A percentile compares a stretch with the other conserved stretches of the same genome.
Evolutionary conservation across 30 jellyfish, hydroid and myxozoan genomes (phyloP).

Genomic region (Turritopsis rubra): DNA sequence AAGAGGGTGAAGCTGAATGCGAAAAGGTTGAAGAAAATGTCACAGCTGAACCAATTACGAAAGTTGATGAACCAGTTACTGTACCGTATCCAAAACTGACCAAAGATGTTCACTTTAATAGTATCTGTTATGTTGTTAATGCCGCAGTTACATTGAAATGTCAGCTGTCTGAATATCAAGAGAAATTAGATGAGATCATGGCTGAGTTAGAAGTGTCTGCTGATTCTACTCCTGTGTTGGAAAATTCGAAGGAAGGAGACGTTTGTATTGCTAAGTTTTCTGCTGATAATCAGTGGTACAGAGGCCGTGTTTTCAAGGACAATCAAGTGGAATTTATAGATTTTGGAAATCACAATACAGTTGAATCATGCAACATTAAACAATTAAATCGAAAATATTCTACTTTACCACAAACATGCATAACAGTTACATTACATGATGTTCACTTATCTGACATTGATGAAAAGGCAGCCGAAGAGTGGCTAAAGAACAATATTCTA

Average conservation of each 20-base stretch:
- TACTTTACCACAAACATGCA: slow-evolving; percentile 32
- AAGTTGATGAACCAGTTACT: neutral
- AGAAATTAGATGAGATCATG: slow-evolving; percentile 13
- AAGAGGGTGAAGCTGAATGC: slow-evolving; percentile 28
- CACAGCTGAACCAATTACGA: neutral
- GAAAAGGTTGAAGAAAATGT: slow-evolving; percentile 10
- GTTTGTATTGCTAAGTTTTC: slow-evolving; percentile 8
- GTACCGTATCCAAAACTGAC: neutral
- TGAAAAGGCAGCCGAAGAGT: slow-evolving; percentile 27
- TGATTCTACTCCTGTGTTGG: neutral
- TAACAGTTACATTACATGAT: slow-evolving; percentile 31
- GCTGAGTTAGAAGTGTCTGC: slow-evolving; percentile 18
- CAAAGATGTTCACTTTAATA: neutral
- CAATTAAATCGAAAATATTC: slow-evolving; percentile 12
- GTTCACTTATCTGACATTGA: slow-evolving; percentile 50
- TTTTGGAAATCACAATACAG: slow-evolving; percentile 43
- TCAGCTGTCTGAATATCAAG: slow-evolving; percentile 6
- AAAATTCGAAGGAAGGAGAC: neutral
- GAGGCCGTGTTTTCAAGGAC: slow-evolving; percentile 39
- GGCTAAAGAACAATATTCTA: slow-evolving; percentile 35
- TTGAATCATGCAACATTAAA: slow-evolving; percentile 18
- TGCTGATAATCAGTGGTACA: slow-evolving; percentile 57
- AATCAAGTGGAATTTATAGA: slow-evolving; percentile 50
- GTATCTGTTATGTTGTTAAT: slow-evolving; percentile 46
- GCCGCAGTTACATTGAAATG: slow-evolving; percentile 28